Base-by-base conservation (phyloP, 2,888 invertebrate species). In the Biston stratarius region DNA sequence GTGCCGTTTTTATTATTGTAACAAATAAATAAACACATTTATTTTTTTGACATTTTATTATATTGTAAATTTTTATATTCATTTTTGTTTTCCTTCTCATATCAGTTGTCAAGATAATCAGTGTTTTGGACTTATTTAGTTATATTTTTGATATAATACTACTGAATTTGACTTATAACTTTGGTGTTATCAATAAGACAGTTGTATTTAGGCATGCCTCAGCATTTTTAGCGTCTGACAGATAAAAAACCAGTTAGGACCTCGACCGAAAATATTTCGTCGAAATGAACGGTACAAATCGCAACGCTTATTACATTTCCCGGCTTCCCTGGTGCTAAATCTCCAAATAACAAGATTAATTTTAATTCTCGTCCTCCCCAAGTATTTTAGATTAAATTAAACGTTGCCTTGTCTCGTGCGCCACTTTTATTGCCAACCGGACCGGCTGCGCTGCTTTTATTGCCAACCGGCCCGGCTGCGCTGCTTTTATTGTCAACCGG, bases 301-400 rank as follows among this genome's bases (percentile, higher is more conserved):
- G 71, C 67, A 48, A 56, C 64, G 64, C 72, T 74, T 81, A 82
- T 81, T 79, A 72, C 71, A 67, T 76, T 74, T 73, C 76, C 77
- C 75, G 74, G 77, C 70, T 77, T 74, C 66, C 64, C 77, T 76
- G 77, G 77, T 71, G 77, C 79, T 77, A 80, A 80, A 80, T 73
- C 73, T 69, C 81, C 76, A 77, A 83, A 82, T 83, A 83, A 83
- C 82, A 76, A 81, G 82, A 83, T 83, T 83, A 83, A 81, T 82
- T 81, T 82, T 77, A 77, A 77, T 77, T 76, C 74, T 75, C 74
- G 80, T 78, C 78, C 77, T 77, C 77, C 66, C 71, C 69, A 70
- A 74, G 76, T 75, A 75, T 76, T 76, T 75, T 70, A 77, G 84
- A 87, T 87, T 87, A 85, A 85, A 87, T 87, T 85, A 85, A 85